These are phyloP conservation scores for Creontiades dilutus DNA, from an alignment of 2,888 invertebrate species.

Conservation along the genomic window DNA sequence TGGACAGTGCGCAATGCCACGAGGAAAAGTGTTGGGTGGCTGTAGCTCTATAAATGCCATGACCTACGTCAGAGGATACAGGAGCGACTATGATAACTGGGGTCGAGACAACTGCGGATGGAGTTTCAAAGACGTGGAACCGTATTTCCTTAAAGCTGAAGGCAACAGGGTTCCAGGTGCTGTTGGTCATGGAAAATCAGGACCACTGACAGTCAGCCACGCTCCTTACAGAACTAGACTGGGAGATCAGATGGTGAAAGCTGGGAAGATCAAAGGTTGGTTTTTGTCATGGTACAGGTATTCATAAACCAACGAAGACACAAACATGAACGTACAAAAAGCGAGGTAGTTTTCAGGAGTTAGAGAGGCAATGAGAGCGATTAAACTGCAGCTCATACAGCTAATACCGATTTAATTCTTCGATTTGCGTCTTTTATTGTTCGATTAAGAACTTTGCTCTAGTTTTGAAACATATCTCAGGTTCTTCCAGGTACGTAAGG, in stretches of 20 bases:
- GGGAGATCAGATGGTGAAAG: slow-evolving; percentile 50
- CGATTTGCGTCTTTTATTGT: too few relatives aligned
- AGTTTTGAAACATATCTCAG: too few relatives aligned
- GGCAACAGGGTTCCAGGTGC: slow-evolving; percentile 46
- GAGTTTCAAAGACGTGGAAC: slow-evolving; percentile 63
- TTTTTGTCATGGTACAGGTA: too few relatives aligned
- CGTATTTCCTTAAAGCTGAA: slow-evolving; percentile 60
- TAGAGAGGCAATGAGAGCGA: too few relatives aligned
- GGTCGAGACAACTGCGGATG: slow-evolving; percentile 61
- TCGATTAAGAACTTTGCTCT: too few relatives aligned
- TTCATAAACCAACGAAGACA: too few relatives aligned
- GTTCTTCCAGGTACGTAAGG: too few relatives aligned
- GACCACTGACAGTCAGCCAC: slow-evolving; percentile 49
- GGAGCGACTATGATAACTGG: slow-evolving; percentile 65
- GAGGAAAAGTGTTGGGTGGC: slow-evolving; percentile 67
- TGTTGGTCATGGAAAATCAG: slow-evolving; percentile 18
- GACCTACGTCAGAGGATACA: slow-evolving; percentile 66
- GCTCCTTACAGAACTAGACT: slow-evolving; percentile 48
- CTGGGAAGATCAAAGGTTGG: slow-evolving; percentile 50
- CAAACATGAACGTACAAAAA: too few relatives aligned
- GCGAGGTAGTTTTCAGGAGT: too few relatives aligned
- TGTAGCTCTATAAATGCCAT: slow-evolving; percentile 68
- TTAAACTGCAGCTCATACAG: too few relatives aligned
- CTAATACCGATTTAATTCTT: too few relatives aligned
- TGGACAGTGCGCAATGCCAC: slow-evolving; percentile 57